These are phyloP conservation scores for Cosmia pyralina DNA, from an alignment of 2,888 invertebrate genomes.

Conservation along the genomic window DNA sequence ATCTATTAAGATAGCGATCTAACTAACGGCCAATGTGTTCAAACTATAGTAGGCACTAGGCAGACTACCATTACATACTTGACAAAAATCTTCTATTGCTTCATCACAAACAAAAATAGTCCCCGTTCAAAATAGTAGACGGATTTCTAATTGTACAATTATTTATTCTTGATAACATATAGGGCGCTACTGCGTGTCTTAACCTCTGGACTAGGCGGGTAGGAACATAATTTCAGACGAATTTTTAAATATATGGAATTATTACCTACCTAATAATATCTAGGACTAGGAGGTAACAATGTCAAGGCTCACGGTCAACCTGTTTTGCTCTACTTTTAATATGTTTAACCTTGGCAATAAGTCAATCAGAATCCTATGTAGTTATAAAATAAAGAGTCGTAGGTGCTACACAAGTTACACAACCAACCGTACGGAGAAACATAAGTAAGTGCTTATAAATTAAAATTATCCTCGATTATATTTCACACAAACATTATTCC, in stretches of 20 bases:
- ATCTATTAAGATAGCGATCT: slow-evolving; percentile 40
- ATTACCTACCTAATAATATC: no score
- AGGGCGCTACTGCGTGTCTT: not conserved
- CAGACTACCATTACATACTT: not conserved
- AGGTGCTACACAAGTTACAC: not conserved
- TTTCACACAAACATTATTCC: slow-evolving; percentile 3
- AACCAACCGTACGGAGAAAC: not conserved
- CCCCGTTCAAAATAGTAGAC: not conserved
- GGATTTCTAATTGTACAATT: not conserved
- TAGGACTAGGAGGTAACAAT: not conserved
- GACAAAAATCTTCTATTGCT: not conserved
- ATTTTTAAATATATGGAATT: not conserved
- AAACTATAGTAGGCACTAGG: not conserved
- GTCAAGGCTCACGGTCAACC: slow-evolving; percentile 23
- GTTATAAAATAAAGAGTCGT: not conserved
- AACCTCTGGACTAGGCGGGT: not conserved
- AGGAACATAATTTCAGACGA: not conserved
- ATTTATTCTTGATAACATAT: not conserved
- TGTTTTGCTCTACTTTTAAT: slow-evolving; percentile 30
- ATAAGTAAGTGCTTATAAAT: not conserved
- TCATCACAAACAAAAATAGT: not conserved
- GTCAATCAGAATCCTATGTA: slow-evolving; percentile 6
- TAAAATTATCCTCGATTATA: not conserved
- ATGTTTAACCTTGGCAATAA: slow-evolving; percentile 42
- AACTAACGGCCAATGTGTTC: slow-evolving; percentile 4